Percentiles rank a stretch among this genome's conserved stretches.
These are phyloP conservation scores for Zaprionus lineosus DNA, from an alignment of 2,888 invertebrate species.

Conservation along the genomic window DNA sequence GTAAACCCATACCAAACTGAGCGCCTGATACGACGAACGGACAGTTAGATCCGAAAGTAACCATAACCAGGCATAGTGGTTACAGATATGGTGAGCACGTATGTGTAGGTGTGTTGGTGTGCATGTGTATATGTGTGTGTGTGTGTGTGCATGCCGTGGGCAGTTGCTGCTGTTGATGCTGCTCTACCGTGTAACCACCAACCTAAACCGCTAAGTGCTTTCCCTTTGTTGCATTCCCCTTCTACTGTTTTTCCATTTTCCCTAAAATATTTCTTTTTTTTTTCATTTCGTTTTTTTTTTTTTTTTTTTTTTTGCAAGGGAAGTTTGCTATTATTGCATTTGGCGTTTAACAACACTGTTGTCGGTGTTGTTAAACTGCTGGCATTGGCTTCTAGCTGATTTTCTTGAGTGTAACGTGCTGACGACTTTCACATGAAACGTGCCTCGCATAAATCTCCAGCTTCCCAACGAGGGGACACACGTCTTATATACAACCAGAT, in stretches of 20 bases:
- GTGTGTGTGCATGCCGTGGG: too few species aligned
- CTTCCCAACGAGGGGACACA: background rate
- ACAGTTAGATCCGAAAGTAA: constrained; percentile 2
- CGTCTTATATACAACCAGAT: constrained; percentile 5
- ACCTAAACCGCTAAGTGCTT: constrained; percentile 65
- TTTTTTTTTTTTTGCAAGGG: constrained; percentile 38
- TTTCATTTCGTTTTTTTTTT: constrained; percentile 21
- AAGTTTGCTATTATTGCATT: constrained; percentile 60
- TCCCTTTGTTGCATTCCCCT: constrained; percentile 57
- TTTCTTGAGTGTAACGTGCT: constrained; percentile 55
- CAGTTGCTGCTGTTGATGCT: background rate
- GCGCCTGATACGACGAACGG: too few species aligned
- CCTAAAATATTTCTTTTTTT: constrained; percentile 11
- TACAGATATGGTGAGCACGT: background rate
- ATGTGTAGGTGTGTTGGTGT: too few species aligned
- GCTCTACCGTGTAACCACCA: constrained; percentile 37
- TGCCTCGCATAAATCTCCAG: constrained; percentile 64
- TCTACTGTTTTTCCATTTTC: constrained; percentile 11
- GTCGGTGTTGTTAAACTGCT: constrained; percentile 17
- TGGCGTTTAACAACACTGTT: constrained; percentile 59
- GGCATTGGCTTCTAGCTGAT: constrained; percentile 29
- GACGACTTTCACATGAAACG: constrained; percentile 67
- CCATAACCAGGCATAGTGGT: constrained; percentile 32
- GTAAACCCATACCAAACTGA: constrained; percentile 8
- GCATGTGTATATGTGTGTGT: too few species aligned